A percentile compares a stretch with the other conserved stretches of the same genome.
phyloP scores from a whole-genome alignment of 2,113 vertebrate species.

The Centropus bengalensis region DNA sequence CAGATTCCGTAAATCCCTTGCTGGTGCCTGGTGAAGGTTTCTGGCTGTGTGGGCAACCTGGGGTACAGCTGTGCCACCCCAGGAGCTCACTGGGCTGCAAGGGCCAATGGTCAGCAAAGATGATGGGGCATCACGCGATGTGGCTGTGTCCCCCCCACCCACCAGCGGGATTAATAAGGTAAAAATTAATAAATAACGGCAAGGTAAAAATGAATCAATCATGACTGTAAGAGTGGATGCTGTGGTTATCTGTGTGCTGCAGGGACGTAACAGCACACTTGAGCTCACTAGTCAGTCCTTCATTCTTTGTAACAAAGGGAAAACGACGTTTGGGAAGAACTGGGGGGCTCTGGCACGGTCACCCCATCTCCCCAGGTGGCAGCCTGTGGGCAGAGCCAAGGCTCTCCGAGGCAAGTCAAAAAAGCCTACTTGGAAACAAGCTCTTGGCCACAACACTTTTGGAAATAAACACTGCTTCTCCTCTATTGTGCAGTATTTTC shows the following conservation, averaged over 20 bases:
- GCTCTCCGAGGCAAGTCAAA: not conserved
- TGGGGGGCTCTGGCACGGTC: not conserved
- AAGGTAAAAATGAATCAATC: not conserved
- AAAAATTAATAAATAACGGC: not conserved
- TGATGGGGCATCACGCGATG: fast-evolving
- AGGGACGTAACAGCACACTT: not conserved
- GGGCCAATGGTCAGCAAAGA: not conserved
- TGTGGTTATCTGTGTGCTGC: not conserved
- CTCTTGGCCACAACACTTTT: not conserved
- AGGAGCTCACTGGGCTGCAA: fast-evolving
- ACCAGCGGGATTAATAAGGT: not conserved
- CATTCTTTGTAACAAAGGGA: not conserved
- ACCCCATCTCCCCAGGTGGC: not conserved
- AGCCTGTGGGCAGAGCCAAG: not conserved
- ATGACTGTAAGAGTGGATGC: not conserved
- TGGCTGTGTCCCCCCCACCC: too few species aligned
- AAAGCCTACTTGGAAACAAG: not conserved
- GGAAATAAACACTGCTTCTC: not conserved
- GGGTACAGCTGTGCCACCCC: fast-evolving
- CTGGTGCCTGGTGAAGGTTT: not conserved
- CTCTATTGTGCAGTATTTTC: not conserved
- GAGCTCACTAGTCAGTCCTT: not conserved
- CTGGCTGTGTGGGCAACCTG: fast-evolving
- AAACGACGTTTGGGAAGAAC: not conserved
- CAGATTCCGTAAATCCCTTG: fast-evolving